Base-by-base conservation (phyloP, 2,888 invertebrate species). In the Herminia tarsipennalis region DNA sequence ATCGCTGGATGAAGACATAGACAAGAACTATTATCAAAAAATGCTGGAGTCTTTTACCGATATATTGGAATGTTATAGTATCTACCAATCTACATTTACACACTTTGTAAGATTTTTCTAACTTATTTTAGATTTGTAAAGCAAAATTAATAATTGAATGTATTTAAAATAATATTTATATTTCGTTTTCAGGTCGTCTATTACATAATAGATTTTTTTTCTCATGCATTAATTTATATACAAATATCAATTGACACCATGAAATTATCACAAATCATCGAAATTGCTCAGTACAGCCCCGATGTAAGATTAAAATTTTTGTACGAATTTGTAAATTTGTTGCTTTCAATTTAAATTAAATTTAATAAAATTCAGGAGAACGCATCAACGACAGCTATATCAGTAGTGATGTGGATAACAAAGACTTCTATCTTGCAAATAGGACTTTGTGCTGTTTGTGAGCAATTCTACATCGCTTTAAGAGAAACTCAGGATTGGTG, bases 401-500 rank as follows among this genome's bases (percentile, higher is more conserved):
- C 39, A 3, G 0, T 30, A 12, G 5, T 5, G 3, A 1, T 17
- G 3, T 54, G 46, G 43, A 3, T 41, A 12, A 10, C 10, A 0
- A 57, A 56, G 9, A 12, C 18, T 12, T 28, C 45, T 4, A 0
- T 6, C 0, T 27, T 30, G 4, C 33, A 37, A 12, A 22, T 20
- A 28, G 14, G 35, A 2, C 5, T 58, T 1, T 37, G 25, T 4
- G 3, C 24, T 1, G 17, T 35, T 13, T 54, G 34, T 9, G 50
- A 50, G 16, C 46, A 40, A 4, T 46, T 58, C 12, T 58, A 58
- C 16, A 20, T 32, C 10, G 46, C 54, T 2, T 5, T 58, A 2
- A 8, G 35, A 29, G 38, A 33, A 6, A 30, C 18, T 10, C 58
- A 52, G 32, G 39, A 57, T 32, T 24, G 30, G 3, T 57, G 58